Evolutionary conservation across 2,888 invertebrate species (phyloP), one percentile per base, ranked within the genome.

Genomic region (Apodemia zela): DNA sequence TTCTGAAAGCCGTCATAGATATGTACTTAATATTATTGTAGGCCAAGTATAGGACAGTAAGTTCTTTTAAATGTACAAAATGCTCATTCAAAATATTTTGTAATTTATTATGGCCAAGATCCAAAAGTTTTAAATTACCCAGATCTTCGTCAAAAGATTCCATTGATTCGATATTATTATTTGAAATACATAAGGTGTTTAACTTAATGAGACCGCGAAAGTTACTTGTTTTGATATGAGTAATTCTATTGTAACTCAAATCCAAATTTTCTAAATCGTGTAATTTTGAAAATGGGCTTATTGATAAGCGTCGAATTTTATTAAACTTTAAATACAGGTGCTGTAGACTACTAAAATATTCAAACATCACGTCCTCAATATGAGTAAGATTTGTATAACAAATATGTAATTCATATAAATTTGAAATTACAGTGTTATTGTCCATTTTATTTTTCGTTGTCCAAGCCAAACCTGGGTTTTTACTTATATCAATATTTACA

Each of bases 1-100:
- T 95, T 70, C 94, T 94, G 77, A 97, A 97, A 21, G 96, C 95
- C 69, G 97, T 97, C 35, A 94, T 92, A 4, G 97, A 96, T 67
- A 97, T 94, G 60, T 94, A 94, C 33, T 96, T 95, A 76, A 98
- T 96, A 87, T 96, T 95, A 81, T 98, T 98, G 21, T 96, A 95
- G 78, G 95, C 94, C 65, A 97, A 89, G 80, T 96, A 94, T 61
- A 98, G 89, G 72, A 97, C 96, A n/a, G 94, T 94, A 42, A 97
- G 92, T 75, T 95, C 96, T 73, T 94, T 94, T 62, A 97, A 92
- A 84, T 96, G 93, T 61, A 95, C 94, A 75, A 97, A 96, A 65
- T 95, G 95, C 75, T 94, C 94, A 76, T 95, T 96, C 11, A 94
- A 94, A 65, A 97, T 94, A 72, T 95, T 94, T 75, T 95, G 95